A percentile compares a stretch with the other conserved stretches of the same genome.
Evolutionary conservation across 2,888 invertebrate genomes (phyloP).

Genomic region (Stegophylla sp.): DNA sequence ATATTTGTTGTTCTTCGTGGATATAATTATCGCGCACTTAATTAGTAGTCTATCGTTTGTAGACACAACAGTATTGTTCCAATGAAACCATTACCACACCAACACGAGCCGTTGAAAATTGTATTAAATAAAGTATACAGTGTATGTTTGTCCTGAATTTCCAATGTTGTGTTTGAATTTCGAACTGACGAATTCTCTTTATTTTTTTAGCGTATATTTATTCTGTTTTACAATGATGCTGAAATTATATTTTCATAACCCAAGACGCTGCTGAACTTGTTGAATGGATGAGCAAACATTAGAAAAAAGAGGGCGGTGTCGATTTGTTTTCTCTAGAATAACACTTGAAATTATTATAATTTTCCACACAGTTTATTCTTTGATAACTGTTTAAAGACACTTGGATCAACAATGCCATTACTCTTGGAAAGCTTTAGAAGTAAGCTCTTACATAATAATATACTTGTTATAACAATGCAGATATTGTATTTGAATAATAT

Average conservation of each 20-base stretch:
- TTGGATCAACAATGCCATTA: slow-evolving; percentile 6
- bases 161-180: neutral
- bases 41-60: too few relatives aligned
- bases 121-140: too few relatives aligned
- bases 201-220: neutral
- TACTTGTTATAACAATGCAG: slow-evolving; percentile 1
- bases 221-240: neutral
- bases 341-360: slow-evolving; percentile 33
- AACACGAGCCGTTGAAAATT: too few relatives aligned
- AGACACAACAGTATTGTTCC: too few relatives aligned
- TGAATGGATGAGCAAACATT: slow-evolving; percentile 29
- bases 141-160: too few relatives aligned
- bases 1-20: neutral
- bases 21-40: too few relatives aligned
- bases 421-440: neutral
- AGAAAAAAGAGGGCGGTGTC: slow-evolving; percentile 22
- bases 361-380: slow-evolving; percentile 16
- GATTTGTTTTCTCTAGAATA: slow-evolving; percentile 37
- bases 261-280: slow-evolving; percentile 4
- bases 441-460: neutral
- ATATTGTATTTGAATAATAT: neutral
- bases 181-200: neutral
- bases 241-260: slow-evolving; percentile 25
- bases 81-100: too few relatives aligned
- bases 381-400: neutral